A percentile compares a stretch with the other conserved stretches of the same genome.
These are phyloP conservation scores for Drosophila paulistorum DNA, from an alignment of 1,140 invertebrate genomes.

Conservation along the genomic window DNA sequence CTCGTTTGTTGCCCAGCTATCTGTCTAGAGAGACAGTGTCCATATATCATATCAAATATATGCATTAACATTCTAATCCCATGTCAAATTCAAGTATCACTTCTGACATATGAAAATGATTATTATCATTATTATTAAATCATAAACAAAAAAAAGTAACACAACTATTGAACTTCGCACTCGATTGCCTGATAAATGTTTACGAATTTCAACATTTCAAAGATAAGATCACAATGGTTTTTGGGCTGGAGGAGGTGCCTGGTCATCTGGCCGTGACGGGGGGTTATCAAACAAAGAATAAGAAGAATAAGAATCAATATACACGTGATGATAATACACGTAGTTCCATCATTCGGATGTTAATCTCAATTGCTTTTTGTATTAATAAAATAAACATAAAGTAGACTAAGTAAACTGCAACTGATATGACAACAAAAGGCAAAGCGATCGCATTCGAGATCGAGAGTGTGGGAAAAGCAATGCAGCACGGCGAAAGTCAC, in stretches of 20 bases:
- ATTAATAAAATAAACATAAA: not conserved
- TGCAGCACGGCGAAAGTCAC: not conserved
- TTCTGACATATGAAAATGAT: not conserved
- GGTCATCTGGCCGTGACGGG: too few relatives aligned
- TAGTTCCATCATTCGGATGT: not conserved
- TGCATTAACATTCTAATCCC: conserved; percentile 8
- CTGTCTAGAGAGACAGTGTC: not conserved
- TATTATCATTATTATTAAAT: not conserved
- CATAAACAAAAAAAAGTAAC: not conserved
- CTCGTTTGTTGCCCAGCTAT: not conserved
- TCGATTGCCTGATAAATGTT: conserved; percentile 9
- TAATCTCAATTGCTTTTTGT: conserved; percentile 7
- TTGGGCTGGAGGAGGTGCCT: too few relatives aligned
- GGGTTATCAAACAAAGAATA: not conserved
- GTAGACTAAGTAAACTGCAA: not conserved
- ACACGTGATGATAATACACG: not conserved
- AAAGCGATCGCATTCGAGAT: not conserved
- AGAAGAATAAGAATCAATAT: conserved; percentile 1
- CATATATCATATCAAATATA: not conserved
- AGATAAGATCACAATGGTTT: not conserved
- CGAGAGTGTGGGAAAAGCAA: conserved; percentile 1
- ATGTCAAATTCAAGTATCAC: conserved; percentile 12
- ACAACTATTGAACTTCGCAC: conserved; percentile 9
- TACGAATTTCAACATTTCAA: conserved; percentile 12
- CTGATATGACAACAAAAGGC: not conserved